A percentile compares a stretch with the other conserved stretches of the same genome.
These are phyloP conservation scores for Junco hyemalis DNA, from an alignment of 2,113 vertebrate species.

Conservation along the genomic window DNA sequence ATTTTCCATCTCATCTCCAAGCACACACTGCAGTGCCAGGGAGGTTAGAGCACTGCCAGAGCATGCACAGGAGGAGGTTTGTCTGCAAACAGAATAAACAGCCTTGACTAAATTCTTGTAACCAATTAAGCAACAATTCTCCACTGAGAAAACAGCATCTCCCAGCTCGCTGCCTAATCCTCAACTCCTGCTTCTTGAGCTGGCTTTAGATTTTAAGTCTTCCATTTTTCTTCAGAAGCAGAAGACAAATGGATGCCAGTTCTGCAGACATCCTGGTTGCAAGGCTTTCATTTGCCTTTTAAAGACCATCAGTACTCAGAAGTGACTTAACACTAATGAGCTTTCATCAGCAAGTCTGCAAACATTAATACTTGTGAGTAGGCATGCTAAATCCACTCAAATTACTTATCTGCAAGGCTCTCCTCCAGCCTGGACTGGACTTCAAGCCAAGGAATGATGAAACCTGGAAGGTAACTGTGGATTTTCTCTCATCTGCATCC, in stretches of 20 bases:
- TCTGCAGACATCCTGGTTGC: not conserved
- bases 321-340: not conserved
- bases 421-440: not conserved
- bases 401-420: not conserved
- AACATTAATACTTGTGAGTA: not conserved
- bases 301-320: not conserved
- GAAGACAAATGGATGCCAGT: not conserved
- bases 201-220: not conserved
- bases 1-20: not conserved
- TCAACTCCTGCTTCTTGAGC: not conserved
- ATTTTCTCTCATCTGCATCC: not conserved
- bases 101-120: not conserved
- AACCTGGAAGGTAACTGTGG: not conserved
- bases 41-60: not conserved
- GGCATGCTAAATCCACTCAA: not conserved
- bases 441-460: not conserved
- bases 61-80: not conserved
- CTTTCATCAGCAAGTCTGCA: not conserved
- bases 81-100: conserved; percentile 7
- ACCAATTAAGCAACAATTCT: conserved; percentile 11
- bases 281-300: not conserved
- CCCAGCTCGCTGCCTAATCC: not conserved
- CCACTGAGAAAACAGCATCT: not conserved
- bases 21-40: not conserved
- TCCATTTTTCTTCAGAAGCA: not conserved